phyloP scores from a whole-genome alignment of 2,113 vertebrate genomes.

The Cyrtonyx montezumae region DNA sequence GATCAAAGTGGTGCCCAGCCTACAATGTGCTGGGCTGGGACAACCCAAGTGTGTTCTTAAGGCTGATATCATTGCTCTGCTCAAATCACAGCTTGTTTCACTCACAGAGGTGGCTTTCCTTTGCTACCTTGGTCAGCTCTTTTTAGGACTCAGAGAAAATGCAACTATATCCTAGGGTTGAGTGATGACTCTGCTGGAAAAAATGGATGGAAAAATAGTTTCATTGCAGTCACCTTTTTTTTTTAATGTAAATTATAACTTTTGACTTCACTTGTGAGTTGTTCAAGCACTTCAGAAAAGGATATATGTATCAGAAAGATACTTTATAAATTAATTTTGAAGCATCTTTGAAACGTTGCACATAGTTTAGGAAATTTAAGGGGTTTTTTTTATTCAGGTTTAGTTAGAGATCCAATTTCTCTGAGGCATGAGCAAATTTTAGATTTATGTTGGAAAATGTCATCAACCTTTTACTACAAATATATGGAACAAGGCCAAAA shows the following conservation, averaged over 20 bases:
- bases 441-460: background rate
- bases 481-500: background rate
- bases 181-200: conserved; percentile 10
- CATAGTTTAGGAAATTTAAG: background rate
- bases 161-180: background rate
- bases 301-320: background rate
- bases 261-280: background rate
- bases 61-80: background rate
- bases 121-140: conserved; percentile 9
- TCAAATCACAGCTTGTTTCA: background rate
- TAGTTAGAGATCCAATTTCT: background rate
- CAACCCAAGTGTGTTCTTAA: background rate
- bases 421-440: background rate
- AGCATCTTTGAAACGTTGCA: background rate
- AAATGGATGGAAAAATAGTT: background rate
- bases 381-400: background rate
- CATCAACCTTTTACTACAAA: background rate
- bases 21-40: rapidly evolving
- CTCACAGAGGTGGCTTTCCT: background rate
- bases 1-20: background rate
- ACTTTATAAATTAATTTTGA: background rate
- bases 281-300: background rate
- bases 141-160: background rate
- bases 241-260: background rate
- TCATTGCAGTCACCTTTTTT: background rate